Conservation (phyloP, 2,113 vertebrate species). For the Synodontis membranacea region DNA sequence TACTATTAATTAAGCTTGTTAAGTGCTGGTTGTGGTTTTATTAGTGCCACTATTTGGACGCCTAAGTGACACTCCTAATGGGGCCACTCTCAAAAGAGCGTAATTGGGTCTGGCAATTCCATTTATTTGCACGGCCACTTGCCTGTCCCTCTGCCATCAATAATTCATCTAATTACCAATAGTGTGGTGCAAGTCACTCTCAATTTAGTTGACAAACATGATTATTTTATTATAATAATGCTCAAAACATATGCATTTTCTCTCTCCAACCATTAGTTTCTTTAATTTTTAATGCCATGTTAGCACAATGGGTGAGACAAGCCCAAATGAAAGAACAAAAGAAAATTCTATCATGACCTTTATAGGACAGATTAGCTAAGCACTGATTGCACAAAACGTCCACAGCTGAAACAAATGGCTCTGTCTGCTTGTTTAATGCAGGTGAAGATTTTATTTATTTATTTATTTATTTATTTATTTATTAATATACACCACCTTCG, state of each 20-base stretch:
- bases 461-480: slow-evolving; percentile 40
- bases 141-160: slow-evolving; percentile 80
- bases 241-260: slow-evolving; percentile 82
- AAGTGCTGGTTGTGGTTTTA: slow-evolving; percentile 76
- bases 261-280: slow-evolving; percentile 65
- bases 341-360: slow-evolving; percentile 71
- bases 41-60: slow-evolving; percentile 78
- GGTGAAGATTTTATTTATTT: slow-evolving; percentile 39
- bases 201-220: slow-evolving; percentile 88
- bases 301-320: slow-evolving; percentile 71
- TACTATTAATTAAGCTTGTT: slow-evolving; percentile 79
- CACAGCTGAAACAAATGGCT: slow-evolving; percentile 44
- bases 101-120: slow-evolving; percentile 92
- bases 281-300: slow-evolving; percentile 80
- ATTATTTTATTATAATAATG: slow-evolving; percentile 92
- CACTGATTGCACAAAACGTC: slow-evolving; percentile 58
- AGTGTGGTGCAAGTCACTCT: slow-evolving; percentile 87
- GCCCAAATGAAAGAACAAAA: slow-evolving; percentile 73
- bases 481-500: slow-evolving; percentile 65
- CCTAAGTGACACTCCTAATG: slow-evolving; percentile 84
- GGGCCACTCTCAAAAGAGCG: slow-evolving; percentile 76
- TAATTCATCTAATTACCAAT: slow-evolving; percentile 92
- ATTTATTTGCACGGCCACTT: slow-evolving; percentile 77
- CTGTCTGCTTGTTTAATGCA: slow-evolving; percentile 60
- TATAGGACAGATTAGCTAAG: slow-evolving; percentile 58